Evolutionary conservation across 2,113 vertebrate genomes (phyloP), one percentile per base, ranked within the genome.

Genomic region (Tympanuchus pallidicinctus): DNA sequence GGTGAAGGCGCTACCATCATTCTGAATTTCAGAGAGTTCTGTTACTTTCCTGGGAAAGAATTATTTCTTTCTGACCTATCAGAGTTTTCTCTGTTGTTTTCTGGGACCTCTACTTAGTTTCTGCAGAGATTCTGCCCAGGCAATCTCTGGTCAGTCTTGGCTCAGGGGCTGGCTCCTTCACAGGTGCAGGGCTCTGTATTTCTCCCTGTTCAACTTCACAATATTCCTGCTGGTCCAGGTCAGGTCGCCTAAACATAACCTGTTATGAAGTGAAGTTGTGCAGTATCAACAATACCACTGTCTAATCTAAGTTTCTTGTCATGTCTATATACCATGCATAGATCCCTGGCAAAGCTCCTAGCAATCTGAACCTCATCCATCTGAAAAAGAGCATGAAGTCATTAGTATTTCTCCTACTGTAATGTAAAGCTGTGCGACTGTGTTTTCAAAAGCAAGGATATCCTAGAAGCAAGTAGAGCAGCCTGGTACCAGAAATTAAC

Each of bases 21-120:
- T 69, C 32, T 56, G 43, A 11, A 38, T 13, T 43, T 16, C 3
- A 8, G 11, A 27, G 0, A 4, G 0, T 40, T 42, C 8, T 38
- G 30, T 30, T 27, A 19, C 27, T 61, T 25, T 38, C 34, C 40
- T 14, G 19, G 22, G 42, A 70, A 19, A 56, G 3, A 88, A 24
- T 28, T 47, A 45, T 72, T 85, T 61, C 54, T 67, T 50, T 12
- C 4, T 57, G 40, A 13, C 32, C 36, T 27, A 32, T 20, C 50
- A 45, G 32, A 57, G 12, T 64, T 57, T 57, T 36, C 36, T 20
- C 1, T 9, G 10, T 34, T 56, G 54, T 73, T 52, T 38, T 42
- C 13, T 59, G 28, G 12, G 54, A 36, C 8, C 10, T 27, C 0
- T 10, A 38, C 14, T 38, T 1, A 47, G 18, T 8, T n/a, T 47